Evolutionary conservation across 2,888 invertebrate genomes (phyloP).

Genomic region (Cheilosia variabilis): DNA sequence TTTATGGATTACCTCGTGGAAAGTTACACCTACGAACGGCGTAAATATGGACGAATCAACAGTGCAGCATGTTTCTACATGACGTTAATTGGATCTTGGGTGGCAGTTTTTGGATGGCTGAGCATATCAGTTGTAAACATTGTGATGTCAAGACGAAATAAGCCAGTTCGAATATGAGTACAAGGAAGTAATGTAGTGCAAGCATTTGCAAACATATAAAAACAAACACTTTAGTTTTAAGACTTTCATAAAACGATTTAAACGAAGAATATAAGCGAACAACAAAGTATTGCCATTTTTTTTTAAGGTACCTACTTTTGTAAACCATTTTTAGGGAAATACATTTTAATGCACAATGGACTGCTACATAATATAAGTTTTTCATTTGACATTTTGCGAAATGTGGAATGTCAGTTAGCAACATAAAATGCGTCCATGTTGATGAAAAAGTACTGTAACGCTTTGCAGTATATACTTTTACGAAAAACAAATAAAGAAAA

Average conservation of each 20-base stretch:
- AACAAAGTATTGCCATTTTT: slow-evolving; percentile 53
- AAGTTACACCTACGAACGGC: slow-evolving; percentile 86
- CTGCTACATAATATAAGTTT: too few species aligned
- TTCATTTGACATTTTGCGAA: too few species aligned
- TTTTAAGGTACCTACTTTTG: background rate
- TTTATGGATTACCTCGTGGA: slow-evolving; percentile 93
- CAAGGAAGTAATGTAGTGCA: slow-evolving; percentile 23
- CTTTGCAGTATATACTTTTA: too few species aligned
- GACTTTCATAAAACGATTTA: background rate
- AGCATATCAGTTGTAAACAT: slow-evolving; percentile 85
- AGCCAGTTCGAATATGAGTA: slow-evolving; percentile 79
- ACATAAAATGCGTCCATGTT: too few species aligned
- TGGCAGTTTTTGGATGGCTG: slow-evolving; percentile 86
- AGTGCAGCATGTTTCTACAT: slow-evolving; percentile 88
- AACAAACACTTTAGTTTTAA: slow-evolving; percentile 8
- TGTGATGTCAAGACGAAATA: slow-evolving; percentile 84
- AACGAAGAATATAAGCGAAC: slow-evolving; percentile 32
- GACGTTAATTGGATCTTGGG: slow-evolving; percentile 87
- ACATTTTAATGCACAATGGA: background rate
- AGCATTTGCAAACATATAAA: slow-evolving; percentile 12
- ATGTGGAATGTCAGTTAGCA: too few species aligned
- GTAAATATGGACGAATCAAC: slow-evolving; percentile 88
- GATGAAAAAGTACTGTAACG: too few species aligned
- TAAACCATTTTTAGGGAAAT: background rate
- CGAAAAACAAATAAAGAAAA: too few species aligned